phyloP scores from a whole-genome alignment of 2,113 vertebrate species.

The Clupea harengus region DNA sequence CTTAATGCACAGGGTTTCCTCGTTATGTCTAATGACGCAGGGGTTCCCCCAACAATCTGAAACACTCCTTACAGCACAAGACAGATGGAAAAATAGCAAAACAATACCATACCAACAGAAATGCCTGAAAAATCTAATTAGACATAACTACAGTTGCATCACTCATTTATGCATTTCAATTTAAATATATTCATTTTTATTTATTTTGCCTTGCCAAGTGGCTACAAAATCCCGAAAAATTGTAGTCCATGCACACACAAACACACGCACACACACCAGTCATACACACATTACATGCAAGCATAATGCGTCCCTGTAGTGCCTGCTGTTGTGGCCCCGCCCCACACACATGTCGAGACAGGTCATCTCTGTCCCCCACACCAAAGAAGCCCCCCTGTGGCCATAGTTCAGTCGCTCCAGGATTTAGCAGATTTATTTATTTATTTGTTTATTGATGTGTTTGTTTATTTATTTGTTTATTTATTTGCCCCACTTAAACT shows the following conservation, averaged over 20 bases:
- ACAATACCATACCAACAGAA: too few species aligned
- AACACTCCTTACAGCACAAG: background rate
- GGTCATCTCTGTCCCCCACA: conserved; percentile 40
- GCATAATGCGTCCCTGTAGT: conserved; percentile 48
- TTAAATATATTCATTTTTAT: background rate
- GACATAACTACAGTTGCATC: background rate
- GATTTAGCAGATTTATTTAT: too few species aligned
- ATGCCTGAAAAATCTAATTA: background rate
- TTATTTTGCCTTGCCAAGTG: background rate
- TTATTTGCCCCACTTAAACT: too few species aligned
- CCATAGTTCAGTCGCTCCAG: conserved; percentile 11
- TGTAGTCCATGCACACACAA: background rate
- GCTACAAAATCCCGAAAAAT: background rate
- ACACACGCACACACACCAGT: background rate
- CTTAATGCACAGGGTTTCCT: background rate
- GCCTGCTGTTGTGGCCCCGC: conserved; percentile 22
- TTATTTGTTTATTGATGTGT: too few species aligned
- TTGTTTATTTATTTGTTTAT: too few species aligned
- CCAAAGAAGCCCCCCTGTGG: conserved; percentile 63
- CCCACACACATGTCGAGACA: conserved; percentile 7
- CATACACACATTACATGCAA: conserved; percentile 44
- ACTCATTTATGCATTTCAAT: background rate
- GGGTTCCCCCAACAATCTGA: background rate
- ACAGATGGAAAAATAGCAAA: background rate
- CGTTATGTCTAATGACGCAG: background rate